A percentile compares a stretch with the other conserved stretches of the same genome.
phyloP scores from a whole-genome alignment of 2,113 vertebrate species.

The Varanus salvator region DNA sequence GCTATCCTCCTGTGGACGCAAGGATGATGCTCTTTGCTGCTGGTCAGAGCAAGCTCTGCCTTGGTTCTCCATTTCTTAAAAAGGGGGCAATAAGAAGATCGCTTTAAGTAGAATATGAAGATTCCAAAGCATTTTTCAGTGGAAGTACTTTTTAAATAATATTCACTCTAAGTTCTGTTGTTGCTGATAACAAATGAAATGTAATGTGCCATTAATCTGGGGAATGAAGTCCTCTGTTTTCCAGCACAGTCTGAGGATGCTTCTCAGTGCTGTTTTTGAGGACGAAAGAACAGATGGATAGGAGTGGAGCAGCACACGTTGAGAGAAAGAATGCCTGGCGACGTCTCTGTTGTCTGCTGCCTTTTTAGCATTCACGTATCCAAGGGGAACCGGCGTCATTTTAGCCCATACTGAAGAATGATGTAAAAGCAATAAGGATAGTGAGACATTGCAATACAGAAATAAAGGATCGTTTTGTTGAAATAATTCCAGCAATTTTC shows the following conservation, averaged over 20 bases:
- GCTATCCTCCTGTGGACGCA: background rate
- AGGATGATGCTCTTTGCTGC: background rate
- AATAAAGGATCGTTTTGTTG: slow-evolving; percentile 5
- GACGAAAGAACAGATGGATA: slow-evolving; percentile 15
- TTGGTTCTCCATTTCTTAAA: background rate
- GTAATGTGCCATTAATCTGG: background rate
- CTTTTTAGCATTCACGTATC: slow-evolving; percentile 16
- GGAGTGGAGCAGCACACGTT: background rate
- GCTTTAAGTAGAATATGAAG: background rate
- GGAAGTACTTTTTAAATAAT: background rate
- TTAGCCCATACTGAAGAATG: background rate
- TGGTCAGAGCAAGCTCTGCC: background rate
- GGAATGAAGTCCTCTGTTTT: background rate
- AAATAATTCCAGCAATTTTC: slow-evolving; percentile 36
- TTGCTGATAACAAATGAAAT: background rate
- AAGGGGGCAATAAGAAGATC: background rate
- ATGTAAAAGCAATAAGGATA: background rate
- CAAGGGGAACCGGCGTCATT: background rate
- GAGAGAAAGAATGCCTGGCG: background rate
- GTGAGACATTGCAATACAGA: background rate
- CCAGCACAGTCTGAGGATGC: background rate
- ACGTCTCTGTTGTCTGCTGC: background rate
- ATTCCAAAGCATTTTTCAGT: background rate
- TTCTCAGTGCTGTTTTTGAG: background rate
- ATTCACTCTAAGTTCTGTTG: background rate